phyloP scores from a whole-genome alignment of 2,888 invertebrate genomes.

The Dusona sp. region DNA sequence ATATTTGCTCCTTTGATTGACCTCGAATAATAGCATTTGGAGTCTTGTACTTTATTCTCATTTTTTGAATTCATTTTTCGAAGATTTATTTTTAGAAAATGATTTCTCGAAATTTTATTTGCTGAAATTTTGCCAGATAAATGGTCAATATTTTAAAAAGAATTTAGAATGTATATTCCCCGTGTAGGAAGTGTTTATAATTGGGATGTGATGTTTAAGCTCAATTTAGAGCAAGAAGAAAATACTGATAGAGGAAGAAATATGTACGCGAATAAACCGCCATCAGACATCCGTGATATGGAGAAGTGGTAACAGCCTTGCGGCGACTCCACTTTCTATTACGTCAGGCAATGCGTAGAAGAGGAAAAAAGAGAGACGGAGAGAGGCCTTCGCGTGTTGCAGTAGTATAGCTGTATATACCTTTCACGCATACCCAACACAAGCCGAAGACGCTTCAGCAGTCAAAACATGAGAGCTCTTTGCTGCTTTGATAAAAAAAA shows the following conservation, averaged over 20 bases:
- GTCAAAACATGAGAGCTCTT: conserved; percentile 26
- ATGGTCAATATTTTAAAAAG: neutral
- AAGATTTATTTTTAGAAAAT: neutral
- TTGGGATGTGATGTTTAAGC: neutral
- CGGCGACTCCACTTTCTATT: conserved; percentile 79
- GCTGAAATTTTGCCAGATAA: neutral
- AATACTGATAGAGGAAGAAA: conserved; percentile 26
- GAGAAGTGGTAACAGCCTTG: conserved; percentile 77
- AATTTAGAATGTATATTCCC: neutral
- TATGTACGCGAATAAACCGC: conserved; percentile 4
- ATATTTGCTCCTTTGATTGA: neutral
- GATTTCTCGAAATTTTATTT: neutral
- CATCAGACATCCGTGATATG: conserved; percentile 51
- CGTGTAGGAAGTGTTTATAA: neutral
- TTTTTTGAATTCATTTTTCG: neutral
- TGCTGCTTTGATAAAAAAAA: neutral
- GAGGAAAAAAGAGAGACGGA: conserved; percentile 64
- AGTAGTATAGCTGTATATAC: conserved; percentile 20
- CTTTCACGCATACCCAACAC: conserved; percentile 11
- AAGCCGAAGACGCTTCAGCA: conserved; percentile 10
- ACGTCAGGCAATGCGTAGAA: conserved; percentile 73
- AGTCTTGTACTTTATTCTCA: neutral
- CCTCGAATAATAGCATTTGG: neutral
- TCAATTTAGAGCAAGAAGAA: conserved; percentile 7
- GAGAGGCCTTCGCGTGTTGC: conserved; percentile 73